Conservation (phyloP, 2,888 invertebrate genomes). For the Erebia epiphron region DNA sequence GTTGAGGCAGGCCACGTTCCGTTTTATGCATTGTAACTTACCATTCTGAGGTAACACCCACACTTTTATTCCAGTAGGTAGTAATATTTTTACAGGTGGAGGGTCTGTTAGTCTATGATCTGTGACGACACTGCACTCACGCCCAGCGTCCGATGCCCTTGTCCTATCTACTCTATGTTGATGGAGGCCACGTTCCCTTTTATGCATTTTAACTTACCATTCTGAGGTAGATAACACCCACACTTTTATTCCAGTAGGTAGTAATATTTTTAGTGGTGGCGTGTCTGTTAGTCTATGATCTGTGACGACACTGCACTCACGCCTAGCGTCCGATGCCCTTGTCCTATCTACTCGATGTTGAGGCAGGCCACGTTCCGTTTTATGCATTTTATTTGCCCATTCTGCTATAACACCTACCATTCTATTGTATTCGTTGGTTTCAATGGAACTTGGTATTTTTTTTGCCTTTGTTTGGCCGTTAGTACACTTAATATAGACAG, state of each 20-base stretch:
- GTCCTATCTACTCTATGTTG: slow-evolving; percentile 68
- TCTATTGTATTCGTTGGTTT: slow-evolving; percentile 2
- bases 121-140: slow-evolving; percentile 42
- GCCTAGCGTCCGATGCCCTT: slow-evolving; percentile 74
- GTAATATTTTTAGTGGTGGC: neutral
- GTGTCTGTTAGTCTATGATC: neutral
- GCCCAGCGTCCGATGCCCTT: slow-evolving; percentile 74
- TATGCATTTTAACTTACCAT: neutral
- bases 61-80: neutral
- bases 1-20: slow-evolving; percentile 67
- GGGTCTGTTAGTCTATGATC: neutral
- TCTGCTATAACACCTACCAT: slow-evolving; percentile 26
- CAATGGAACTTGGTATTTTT: too few species aligned
- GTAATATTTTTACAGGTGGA: neutral
- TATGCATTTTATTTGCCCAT: slow-evolving; percentile 43
- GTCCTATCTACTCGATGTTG: slow-evolving; percentile 68
- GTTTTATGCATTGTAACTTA: neutral
- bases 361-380: slow-evolving; percentile 61
- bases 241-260: neutral
- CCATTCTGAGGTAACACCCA: neutral
- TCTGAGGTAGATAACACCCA: neutral
- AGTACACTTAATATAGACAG: too few species aligned
- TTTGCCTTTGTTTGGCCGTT: too few species aligned
- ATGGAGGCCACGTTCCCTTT: slow-evolving; percentile 58
- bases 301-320: slow-evolving; percentile 42